A percentile compares a stretch with the other conserved stretches of the same genome.
Evolutionary conservation across 1,140 invertebrate species (phyloP).

Genomic region (Nebria ingens): DNA sequence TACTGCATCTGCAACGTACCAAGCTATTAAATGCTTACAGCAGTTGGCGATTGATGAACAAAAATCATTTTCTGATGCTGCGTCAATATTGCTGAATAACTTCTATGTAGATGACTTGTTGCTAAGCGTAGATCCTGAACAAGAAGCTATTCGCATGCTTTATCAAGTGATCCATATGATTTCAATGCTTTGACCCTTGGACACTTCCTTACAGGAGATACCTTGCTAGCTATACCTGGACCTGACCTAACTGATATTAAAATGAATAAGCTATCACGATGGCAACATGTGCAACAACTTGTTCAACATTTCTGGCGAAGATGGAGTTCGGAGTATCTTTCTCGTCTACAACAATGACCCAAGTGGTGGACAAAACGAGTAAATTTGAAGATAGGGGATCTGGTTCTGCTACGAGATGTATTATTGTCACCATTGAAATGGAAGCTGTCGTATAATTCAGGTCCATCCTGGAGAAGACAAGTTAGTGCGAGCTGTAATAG

Average conservation of each 20-base stretch:
- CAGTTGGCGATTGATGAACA: conserved; percentile 19
- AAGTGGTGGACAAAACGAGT: conserved; percentile 17
- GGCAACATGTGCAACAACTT: conserved; percentile 16
- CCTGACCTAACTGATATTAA: conserved; percentile 15
- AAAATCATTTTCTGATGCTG: conserved; percentile 15
- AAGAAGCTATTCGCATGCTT: no score
- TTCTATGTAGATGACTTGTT: conserved; percentile 22
- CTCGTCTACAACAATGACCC: conserved; percentile 14
- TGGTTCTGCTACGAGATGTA: background rate
- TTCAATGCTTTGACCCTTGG: conserved; percentile 25
- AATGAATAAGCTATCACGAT: conserved; percentile 15
- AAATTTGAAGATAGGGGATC: background rate
- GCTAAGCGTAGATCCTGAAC: no score
- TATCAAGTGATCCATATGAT: conserved; percentile 24
- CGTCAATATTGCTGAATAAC: conserved; percentile 11
- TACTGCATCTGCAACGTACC: conserved; percentile 19
- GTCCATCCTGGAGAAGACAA: background rate
- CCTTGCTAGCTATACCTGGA: conserved; percentile 25
- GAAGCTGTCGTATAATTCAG: background rate
- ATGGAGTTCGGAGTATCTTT: conserved; percentile 20
- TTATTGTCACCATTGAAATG: background rate
- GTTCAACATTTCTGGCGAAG: conserved; percentile 22
- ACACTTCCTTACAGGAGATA: conserved; percentile 31
- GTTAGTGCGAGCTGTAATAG: background rate
- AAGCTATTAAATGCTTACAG: conserved; percentile 21